phyloP scores from a whole-genome alignment of 2,797 vertebrate species.

The Manis crassicaudata region DNA sequence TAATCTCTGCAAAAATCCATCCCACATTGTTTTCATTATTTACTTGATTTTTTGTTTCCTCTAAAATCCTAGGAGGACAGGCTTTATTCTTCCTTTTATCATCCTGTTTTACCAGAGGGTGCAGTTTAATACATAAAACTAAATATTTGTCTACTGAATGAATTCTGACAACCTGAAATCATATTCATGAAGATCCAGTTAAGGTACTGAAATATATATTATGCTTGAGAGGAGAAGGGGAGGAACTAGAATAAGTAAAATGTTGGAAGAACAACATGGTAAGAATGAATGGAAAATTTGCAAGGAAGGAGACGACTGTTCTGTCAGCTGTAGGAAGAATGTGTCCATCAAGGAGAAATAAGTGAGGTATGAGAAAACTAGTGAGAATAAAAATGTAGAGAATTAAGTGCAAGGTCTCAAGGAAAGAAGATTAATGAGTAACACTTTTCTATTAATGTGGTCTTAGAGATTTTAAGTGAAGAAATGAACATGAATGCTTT shows the following conservation, averaged over 20 bases:
- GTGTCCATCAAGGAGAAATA: neutral
- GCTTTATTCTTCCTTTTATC: neutral
- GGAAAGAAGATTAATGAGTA: neutral
- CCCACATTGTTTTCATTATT: neutral
- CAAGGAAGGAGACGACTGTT: too few relatives aligned
- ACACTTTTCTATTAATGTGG: neutral
- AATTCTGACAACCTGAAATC: neutral
- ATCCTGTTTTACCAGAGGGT: neutral
- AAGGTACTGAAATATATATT: neutral
- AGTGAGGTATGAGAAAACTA: neutral
- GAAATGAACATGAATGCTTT: neutral
- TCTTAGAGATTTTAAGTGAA: neutral
- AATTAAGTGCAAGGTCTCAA: neutral
- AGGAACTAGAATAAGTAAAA: neutral
- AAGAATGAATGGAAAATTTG: neutral
- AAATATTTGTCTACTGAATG: neutral
- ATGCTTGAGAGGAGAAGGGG: neutral
- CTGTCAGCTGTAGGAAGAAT: neutral
- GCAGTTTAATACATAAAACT: neutral
- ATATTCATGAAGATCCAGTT: neutral
- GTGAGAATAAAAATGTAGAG: neutral
- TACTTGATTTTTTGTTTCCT: neutral
- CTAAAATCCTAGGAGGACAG: neutral
- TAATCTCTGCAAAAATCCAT: neutral
- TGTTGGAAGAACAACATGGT: neutral